Percentiles rank a stretch among this genome's conserved stretches.
Conservation (phyloP, 2,888 invertebrate genomes). For the Hedychridium roseum region DNA sequence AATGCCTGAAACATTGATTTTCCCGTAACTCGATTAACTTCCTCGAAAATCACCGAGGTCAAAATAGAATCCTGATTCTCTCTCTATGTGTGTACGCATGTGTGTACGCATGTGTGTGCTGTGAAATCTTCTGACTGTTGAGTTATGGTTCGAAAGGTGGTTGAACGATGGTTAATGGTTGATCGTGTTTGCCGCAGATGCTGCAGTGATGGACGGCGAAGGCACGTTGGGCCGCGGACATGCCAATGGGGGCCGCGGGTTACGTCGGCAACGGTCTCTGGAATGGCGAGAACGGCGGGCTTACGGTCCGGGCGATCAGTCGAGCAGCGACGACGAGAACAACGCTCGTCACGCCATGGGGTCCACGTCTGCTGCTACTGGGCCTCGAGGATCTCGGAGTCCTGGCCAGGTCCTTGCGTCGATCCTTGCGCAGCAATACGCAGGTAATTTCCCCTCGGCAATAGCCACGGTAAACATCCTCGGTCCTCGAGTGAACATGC, state of each 20-base stretch:
- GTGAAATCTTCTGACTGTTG: not conserved
- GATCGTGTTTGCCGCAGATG: too few relatives aligned
- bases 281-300: conserved; percentile 70
- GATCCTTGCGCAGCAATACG: conserved; percentile 51
- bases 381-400: conserved; percentile 46
- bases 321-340: conserved; percentile 54
- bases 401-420: conserved; percentile 53
- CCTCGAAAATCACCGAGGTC: too few relatives aligned
- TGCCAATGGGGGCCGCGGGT: conserved; percentile 55
- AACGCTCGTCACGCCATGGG: conserved; percentile 49
- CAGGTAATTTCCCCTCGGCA: too few relatives aligned
- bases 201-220: conserved; percentile 56
- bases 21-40: too few relatives aligned
- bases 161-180: not conserved
- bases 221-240: conserved; percentile 58
- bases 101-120: not conserved
- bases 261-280: conserved; percentile 68
- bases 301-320: conserved; percentile 67
- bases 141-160: not conserved
- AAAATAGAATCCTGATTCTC: too few relatives aligned
- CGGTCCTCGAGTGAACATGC: too few relatives aligned
- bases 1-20: too few relatives aligned
- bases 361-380: conserved; percentile 36
- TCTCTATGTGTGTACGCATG: not conserved
- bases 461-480: too few relatives aligned